phyloP scores from a whole-genome alignment of 2,113 vertebrate genomes.

The Scalopus aquaticus region DNA sequence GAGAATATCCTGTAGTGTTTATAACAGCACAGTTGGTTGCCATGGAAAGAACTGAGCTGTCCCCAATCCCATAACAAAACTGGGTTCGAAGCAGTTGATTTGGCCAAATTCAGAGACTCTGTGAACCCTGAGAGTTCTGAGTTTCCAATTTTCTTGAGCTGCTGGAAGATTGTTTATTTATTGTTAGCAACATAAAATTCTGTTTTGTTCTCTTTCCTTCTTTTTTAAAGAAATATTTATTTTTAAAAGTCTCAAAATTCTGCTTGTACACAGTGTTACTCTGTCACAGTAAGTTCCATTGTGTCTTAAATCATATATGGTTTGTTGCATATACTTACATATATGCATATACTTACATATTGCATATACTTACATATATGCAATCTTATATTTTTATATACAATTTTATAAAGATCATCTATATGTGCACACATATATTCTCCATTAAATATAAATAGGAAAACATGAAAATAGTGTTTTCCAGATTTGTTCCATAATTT shows the following conservation, averaged over 20 bases:
- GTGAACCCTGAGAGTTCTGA: conserved; percentile 43
- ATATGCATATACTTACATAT: too few relatives aligned
- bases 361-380: not conserved
- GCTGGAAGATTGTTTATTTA: conserved; percentile 66
- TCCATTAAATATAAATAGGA: not conserved
- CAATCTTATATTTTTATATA: not conserved
- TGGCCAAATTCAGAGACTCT: conserved; percentile 55
- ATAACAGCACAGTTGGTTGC: conserved; percentile 65
- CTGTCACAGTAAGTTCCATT: not conserved
- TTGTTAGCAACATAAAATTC: conserved; percentile 63
- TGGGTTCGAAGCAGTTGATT: conserved; percentile 55
- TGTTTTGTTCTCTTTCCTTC: conserved; percentile 26
- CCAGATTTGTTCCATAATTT: not conserved
- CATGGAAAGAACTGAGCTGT: conserved; percentile 71
- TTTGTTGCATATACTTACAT: not conserved
- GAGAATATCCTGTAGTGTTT: conserved; percentile 65
- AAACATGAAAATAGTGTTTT: not conserved
- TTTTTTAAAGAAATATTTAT: conserved; percentile 32
- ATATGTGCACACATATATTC: not conserved
- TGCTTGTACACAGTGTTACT: not conserved
- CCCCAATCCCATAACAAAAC: conserved; percentile 54
- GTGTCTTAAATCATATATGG: not conserved
- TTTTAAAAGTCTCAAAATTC: conserved; percentile 3
- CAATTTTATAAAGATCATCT: not conserved
- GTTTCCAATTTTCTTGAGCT: conserved; percentile 58